Conservation (phyloP, 2,113 vertebrate genomes). For the Typhlomys cinereus region DNA sequence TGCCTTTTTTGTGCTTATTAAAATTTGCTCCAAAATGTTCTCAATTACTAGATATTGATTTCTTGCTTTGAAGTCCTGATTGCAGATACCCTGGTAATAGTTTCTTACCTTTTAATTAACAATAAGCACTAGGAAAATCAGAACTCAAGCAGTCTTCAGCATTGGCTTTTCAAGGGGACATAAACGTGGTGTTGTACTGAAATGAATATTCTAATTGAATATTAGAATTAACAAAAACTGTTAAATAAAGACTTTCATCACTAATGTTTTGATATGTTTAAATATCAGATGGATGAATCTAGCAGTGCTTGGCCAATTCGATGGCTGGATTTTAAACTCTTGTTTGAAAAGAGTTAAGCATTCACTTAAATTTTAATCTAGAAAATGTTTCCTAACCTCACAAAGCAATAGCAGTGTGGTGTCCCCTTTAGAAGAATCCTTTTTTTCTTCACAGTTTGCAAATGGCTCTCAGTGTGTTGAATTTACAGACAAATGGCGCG, state of each 20-base stretch:
- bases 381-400: slow-evolving; percentile 20
- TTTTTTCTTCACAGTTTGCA: slow-evolving; percentile 2
- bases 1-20: slow-evolving; percentile 57
- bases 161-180: slow-evolving; percentile 48
- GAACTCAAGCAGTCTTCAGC: not conserved
- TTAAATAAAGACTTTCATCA: slow-evolving; percentile 47
- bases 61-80: slow-evolving; percentile 62
- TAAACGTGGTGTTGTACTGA: slow-evolving; percentile 29
- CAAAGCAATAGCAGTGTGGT: not conserved
- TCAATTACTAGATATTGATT: slow-evolving; percentile 68
- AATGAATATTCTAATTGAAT: slow-evolving; percentile 66
- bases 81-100: slow-evolving; percentile 45
- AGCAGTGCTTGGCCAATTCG: not conserved
- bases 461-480: slow-evolving; percentile 9
- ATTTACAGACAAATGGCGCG: slow-evolving; percentile 17
- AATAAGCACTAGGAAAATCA: slow-evolving; percentile 46
- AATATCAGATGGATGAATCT: slow-evolving; percentile 26
- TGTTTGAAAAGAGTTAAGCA: slow-evolving; percentile 25
- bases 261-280: slow-evolving; percentile 55
- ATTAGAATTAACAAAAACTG: slow-evolving; percentile 53
- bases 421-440: not conserved
- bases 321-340: slow-evolving; percentile 52
- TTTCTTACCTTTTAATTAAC: slow-evolving; percentile 69
- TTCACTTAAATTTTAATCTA: slow-evolving; percentile 53
- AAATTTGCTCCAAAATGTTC: slow-evolving; percentile 66